A percentile compares a stretch with the other conserved stretches of the same genome.
phyloP scores from a whole-genome alignment of 2,113 vertebrate genomes.

The Gadus chalcogrammus region DNA sequence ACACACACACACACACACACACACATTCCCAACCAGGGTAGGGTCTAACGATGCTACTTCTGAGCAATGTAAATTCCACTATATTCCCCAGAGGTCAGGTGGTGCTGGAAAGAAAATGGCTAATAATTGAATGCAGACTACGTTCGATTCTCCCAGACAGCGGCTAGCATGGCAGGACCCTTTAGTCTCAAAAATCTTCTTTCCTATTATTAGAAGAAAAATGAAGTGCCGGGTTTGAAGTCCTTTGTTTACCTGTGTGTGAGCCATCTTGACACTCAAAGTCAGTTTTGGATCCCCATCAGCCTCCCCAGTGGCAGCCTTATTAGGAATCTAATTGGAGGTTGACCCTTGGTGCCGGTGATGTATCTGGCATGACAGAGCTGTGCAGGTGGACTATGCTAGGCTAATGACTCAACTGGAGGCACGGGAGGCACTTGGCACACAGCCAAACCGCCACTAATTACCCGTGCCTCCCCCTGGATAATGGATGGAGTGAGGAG shows the following conservation, averaged over 20 bases:
- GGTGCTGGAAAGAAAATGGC: too few species aligned
- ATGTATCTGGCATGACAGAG: background rate
- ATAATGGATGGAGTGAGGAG: too few species aligned
- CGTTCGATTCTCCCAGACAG: too few species aligned
- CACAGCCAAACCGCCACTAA: background rate
- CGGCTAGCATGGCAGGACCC: too few species aligned
- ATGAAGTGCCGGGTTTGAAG: too few species aligned
- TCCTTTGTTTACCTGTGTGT: too few species aligned
- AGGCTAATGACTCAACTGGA: slow-evolving; percentile 47
- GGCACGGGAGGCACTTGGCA: slow-evolving; percentile 29
- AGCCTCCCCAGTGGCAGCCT: slow-evolving; percentile 20
- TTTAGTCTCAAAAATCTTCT: too few species aligned
- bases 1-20: slow-evolving; percentile 16
- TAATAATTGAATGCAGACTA: too few species aligned
- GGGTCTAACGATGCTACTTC: slow-evolving; percentile 1
- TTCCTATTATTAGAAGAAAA: too few species aligned
- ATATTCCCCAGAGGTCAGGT: too few species aligned
- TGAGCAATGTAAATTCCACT: slow-evolving; percentile 19
- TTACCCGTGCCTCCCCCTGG: too few species aligned
- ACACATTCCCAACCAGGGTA: slow-evolving; percentile 24
- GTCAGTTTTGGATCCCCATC: slow-evolving; percentile 15
- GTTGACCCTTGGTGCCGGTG: slow-evolving; percentile 24
- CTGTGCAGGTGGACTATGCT: slow-evolving; percentile 39
- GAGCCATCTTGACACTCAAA: background rate
- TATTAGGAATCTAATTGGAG: slow-evolving; percentile 17